Conservation (phyloP, 2,113 vertebrate species). For the Mellivora capensis region DNA sequence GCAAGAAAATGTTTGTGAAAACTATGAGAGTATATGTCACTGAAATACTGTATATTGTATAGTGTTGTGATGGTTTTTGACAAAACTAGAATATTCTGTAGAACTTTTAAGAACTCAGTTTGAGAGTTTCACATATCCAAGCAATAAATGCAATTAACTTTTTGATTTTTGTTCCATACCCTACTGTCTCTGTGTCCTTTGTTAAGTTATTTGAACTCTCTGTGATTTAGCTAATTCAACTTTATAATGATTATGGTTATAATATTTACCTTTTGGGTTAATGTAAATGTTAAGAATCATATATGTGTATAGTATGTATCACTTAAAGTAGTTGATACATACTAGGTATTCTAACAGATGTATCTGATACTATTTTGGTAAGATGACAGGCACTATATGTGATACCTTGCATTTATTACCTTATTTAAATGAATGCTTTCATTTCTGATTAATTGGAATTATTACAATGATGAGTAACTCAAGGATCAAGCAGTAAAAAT, state of each 20-base stretch:
- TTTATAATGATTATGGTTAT: neutral
- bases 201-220: neutral
- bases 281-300: neutral
- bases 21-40: neutral
- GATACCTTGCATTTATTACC: neutral
- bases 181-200: neutral
- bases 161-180: neutral
- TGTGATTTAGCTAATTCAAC: neutral
- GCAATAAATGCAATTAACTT: neutral
- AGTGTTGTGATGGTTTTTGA: neutral
- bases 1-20: neutral
- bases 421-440: neutral
- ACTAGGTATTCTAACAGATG: neutral
- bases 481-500: neutral
- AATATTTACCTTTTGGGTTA: neutral
- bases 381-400: neutral
- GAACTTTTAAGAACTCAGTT: neutral
- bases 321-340: neutral
- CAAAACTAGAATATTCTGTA: neutral
- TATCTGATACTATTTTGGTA: neutral
- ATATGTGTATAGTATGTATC: neutral
- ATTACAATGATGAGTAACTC: neutral
- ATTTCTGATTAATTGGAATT: neutral
- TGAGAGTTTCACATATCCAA: neutral
- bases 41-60: neutral